Evolutionary conservation across 2,113 vertebrate species (phyloP).

Genomic region (Oreochromis niloticus): DNA sequence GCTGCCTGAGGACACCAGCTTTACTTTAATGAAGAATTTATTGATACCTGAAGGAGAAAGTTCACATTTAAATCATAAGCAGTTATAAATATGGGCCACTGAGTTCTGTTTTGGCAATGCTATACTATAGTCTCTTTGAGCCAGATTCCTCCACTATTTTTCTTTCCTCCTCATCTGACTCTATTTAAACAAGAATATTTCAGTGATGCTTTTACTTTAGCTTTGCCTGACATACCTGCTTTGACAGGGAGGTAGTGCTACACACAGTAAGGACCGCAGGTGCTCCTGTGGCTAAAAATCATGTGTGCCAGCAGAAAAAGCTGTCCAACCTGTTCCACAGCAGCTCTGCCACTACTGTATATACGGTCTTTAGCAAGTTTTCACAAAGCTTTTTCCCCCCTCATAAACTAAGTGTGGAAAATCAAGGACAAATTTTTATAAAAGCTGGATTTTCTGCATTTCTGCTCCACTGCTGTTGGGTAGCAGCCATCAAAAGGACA

Average conservation of each 20-base stretch:
- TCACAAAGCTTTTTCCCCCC: neutral
- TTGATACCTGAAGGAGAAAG: neutral
- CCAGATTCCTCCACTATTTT: neutral
- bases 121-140: neutral
- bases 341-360: too few relatives aligned
- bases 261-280: neutral
- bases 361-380: neutral
- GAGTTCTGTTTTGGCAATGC: neutral
- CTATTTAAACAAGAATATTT: neutral
- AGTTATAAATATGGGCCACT: neutral
- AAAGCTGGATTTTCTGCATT: slow-evolving; percentile 34
- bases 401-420: slow-evolving; percentile 15
- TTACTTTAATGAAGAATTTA: neutral
- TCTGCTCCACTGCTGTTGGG: slow-evolving; percentile 46
- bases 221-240: neutral
- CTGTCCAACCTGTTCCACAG: neutral
- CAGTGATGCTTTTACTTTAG: neutral
- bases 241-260: neutral
- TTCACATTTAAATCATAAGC: neutral
- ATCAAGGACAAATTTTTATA: slow-evolving; percentile 50
- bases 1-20: neutral
- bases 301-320: neutral
- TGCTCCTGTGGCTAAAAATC: neutral
- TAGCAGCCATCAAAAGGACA: slow-evolving; percentile 54
- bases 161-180: neutral